Base-by-base conservation (phyloP, 2,888 invertebrate genomes). In the Tetanocera ferruginea region DNA sequence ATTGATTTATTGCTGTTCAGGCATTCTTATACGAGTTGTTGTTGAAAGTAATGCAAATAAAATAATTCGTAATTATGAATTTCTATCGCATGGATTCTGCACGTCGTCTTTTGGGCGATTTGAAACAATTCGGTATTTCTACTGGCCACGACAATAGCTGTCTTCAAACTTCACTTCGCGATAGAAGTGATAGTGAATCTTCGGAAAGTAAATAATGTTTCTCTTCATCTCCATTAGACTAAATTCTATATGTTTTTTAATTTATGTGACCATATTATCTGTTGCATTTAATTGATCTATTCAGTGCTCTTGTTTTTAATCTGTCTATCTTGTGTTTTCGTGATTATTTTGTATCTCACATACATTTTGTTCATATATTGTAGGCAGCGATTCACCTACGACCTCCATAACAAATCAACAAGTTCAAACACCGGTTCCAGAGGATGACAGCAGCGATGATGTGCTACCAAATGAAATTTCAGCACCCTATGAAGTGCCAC, bases 401-500 rank as follows among this genome's bases (percentile, higher is more conserved):
- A 37, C 80, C 14, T 79, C 79, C 3, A 57, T 82, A 75, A 71
- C 81, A 14, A 76, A 37, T 11, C 78, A 79, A 49, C 76, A 70
- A 57, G 71, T 79, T 3, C 81, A 79, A 51, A 81, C 82, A 43
- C 80, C 82, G 11, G 76, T 28, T n/a, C 78, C 72, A 25, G 76
- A 19, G n/a, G 70, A 82, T 28, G 78, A 80, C 55, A 64, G 79
- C 43, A 79, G 76, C n/a, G 83, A 82, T 66, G 84, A 84, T 82
- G 83, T 81, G 55, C 78, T 86, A 34, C 88, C 95, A 77, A 97
- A 97, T 88, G 96, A 97, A 90, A 94, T 97, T 82, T 97, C 98
- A 5, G 97, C 98, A 8, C 98, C 98, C 0, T 99, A 98, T 89
- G 98, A 99, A 90, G 96, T 98, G 57, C 97, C 98, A 0, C 98